Percentiles rank a stretch among this genome's conserved stretches.
These are phyloP conservation scores for Drosophila sproati DNA, from an alignment of 1,140 invertebrate genomes.

Conservation along the genomic window DNA sequence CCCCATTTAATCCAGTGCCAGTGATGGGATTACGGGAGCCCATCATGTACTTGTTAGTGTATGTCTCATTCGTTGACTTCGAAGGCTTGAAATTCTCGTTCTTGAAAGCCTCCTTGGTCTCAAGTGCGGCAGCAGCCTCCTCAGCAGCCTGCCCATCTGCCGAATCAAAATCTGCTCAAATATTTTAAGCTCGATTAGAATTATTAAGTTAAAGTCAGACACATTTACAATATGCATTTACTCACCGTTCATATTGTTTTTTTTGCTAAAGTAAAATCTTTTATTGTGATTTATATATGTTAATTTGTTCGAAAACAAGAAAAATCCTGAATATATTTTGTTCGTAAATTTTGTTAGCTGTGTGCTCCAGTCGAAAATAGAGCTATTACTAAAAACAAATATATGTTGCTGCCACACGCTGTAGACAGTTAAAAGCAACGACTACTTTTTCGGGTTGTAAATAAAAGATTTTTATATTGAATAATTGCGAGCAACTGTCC, in stretches of 20 bases:
- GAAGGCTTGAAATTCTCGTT: not conserved
- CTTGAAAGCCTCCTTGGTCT: too few relatives aligned
- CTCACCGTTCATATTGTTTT: not conserved
- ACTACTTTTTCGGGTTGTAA: not conserved
- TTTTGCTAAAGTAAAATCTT: not conserved
- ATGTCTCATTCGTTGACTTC: not conserved
- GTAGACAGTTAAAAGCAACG: not conserved
- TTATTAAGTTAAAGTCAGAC: not conserved
- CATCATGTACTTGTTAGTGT: not conserved
- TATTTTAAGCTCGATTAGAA: not conserved
- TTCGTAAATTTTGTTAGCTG: constrained; percentile 12
- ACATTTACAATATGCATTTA: not conserved
- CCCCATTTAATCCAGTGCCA: constrained; percentile 57
- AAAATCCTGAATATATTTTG: not conserved
- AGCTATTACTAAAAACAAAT: not conserved
- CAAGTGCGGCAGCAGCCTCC: too few relatives aligned
- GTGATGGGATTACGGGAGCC: constrained; percentile 60
- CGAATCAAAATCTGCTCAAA: not conserved
- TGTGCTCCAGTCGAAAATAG: not conserved
- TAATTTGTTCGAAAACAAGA: not conserved
- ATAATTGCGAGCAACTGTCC: too few relatives aligned
- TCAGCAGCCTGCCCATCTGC: too few relatives aligned
- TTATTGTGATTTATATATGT: not conserved
- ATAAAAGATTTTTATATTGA: too few relatives aligned
- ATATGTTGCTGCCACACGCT: not conserved